A percentile compares a stretch with the other conserved stretches of the same genome.
Evolutionary conservation across 2,797 vertebrate genomes (phyloP).

Genomic region (Perodicticus potto): DNA sequence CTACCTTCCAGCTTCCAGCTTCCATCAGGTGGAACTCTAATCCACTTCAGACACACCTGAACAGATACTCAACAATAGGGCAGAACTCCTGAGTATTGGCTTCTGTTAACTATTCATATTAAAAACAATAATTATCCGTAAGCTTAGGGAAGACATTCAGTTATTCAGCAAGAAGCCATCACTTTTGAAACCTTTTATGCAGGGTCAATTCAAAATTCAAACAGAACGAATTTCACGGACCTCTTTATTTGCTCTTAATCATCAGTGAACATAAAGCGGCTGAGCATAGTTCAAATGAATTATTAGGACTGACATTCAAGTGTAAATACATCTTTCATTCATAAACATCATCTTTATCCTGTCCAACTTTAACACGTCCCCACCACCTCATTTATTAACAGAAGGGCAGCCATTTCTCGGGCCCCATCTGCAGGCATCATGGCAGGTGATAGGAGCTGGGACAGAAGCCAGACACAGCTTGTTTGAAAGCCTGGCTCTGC

Average conservation of each 20-base stretch:
- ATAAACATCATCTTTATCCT: neutral
- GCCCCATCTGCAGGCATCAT: neutral
- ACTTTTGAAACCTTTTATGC: neutral
- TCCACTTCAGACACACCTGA: neutral
- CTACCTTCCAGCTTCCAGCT: neutral
- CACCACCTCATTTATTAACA: neutral
- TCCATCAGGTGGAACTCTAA: neutral
- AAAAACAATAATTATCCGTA: neutral
- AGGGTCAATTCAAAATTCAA: slow-evolving; percentile 10
- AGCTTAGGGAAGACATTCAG: neutral
- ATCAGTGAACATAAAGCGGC: neutral
- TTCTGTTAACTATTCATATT: neutral
- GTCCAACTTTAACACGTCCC: neutral
- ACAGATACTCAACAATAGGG: neutral
- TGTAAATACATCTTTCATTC: neutral
- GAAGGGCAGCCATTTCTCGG: neutral
- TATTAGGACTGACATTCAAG: neutral
- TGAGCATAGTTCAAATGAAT: neutral
- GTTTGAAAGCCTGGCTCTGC: neutral
- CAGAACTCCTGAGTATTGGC: neutral
- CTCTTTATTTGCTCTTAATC: neutral
- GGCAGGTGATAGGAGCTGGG: neutral
- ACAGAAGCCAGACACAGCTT: neutral
- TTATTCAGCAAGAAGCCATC: neutral
- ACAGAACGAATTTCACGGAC: neutral